Conservation (phyloP, 2,888 invertebrate genomes). For the Morpho achilles region DNA sequence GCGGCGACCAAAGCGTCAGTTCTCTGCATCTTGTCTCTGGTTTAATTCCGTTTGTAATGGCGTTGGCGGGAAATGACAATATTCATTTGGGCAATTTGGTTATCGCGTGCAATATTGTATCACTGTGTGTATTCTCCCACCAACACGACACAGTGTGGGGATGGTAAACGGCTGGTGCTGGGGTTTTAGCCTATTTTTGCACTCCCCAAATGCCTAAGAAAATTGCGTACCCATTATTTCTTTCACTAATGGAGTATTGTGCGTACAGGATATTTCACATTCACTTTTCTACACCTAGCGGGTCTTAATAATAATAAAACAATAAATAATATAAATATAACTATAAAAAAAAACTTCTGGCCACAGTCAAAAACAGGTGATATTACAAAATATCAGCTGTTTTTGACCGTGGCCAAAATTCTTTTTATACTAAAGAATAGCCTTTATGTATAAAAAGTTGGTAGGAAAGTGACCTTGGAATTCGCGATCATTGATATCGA, state of each 20-base stretch:
- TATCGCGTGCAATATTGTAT: constrained; percentile 53
- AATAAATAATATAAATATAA: too few relatives aligned
- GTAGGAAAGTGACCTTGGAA: constrained; percentile 7
- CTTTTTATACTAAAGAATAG: too few relatives aligned
- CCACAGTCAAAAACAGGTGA: too few relatives aligned
- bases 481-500: constrained; percentile 9
- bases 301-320: background rate
- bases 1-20: constrained; percentile 38
- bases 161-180: constrained; percentile 56
- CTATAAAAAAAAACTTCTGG: too few relatives aligned
- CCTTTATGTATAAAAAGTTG: too few relatives aligned
- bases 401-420: too few relatives aligned
- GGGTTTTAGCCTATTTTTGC: constrained; percentile 49
- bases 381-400: too few relatives aligned
- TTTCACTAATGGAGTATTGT: constrained; percentile 57
- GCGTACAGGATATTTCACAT: constrained; percentile 47
- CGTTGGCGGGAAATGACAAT: constrained; percentile 49
- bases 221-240: constrained; percentile 50
- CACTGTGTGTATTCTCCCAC: constrained; percentile 46
- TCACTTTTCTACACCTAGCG: constrained; percentile 11
- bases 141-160: constrained; percentile 48
- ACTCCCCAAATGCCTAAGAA: constrained; percentile 37
- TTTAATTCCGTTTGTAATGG: constrained; percentile 52
- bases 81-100: constrained; percentile 45
- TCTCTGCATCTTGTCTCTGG: constrained; percentile 53